Conservation (phyloP, 2,888 invertebrate genomes). For the Apamea anceps region DNA sequence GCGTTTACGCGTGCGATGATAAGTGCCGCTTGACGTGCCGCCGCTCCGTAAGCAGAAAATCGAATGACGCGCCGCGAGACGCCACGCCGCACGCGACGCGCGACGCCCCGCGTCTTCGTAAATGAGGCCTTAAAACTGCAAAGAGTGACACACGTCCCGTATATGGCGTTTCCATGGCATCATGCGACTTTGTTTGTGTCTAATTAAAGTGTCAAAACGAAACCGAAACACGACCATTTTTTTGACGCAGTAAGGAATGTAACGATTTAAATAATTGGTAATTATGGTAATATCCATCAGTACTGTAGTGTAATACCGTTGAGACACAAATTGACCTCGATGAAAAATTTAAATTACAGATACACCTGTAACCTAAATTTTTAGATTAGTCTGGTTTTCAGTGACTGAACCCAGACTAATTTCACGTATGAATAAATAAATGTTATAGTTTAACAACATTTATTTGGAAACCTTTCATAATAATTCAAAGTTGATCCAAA, state of each 20-base stretch:
- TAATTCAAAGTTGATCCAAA: constrained; percentile 43
- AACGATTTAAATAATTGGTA: neutral
- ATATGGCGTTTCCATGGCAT: neutral
- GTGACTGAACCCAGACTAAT: constrained; percentile 13
- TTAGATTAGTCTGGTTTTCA: neutral
- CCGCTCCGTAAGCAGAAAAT: too few relatives aligned
- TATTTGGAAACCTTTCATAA: constrained; percentile 20
- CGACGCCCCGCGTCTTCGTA: too few relatives aligned
- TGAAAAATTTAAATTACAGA: neutral
- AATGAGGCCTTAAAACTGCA: neutral
- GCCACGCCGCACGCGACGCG: too few relatives aligned
- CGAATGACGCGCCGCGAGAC: too few relatives aligned
- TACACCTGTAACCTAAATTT: neutral
- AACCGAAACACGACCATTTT: neutral
- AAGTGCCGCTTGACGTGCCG: too few relatives aligned
- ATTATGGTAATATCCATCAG: neutral
- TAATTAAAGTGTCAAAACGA: neutral
- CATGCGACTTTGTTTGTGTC: too few relatives aligned
- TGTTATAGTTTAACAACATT: constrained; percentile 21
- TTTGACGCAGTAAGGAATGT: neutral
- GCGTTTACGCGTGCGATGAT: too few relatives aligned
- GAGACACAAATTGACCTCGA: neutral
- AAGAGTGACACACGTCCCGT: neutral
- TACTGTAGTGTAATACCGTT: neutral
- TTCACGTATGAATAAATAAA: constrained; percentile 23